phyloP scores from a whole-genome alignment of 2,888 invertebrate genomes.

The Steromphala cineraria region DNA sequence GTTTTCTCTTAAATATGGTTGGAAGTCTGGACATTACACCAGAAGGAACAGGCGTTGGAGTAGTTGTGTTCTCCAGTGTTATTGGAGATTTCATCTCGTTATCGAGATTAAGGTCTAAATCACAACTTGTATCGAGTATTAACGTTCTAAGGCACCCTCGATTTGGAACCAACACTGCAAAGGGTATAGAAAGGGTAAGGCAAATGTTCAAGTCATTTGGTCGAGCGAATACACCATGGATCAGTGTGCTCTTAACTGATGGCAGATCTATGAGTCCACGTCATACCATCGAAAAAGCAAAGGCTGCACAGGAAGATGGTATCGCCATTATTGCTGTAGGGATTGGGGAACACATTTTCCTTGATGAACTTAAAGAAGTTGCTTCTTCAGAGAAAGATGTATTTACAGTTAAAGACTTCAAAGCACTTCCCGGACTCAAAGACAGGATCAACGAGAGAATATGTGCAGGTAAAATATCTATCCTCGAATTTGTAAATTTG shows the following conservation, averaged over 20 bases:
- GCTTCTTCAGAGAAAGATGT: conserved; percentile 49
- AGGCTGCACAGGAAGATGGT: conserved; percentile 42
- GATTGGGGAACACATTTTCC: conserved; percentile 49
- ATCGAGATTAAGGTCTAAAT: conserved; percentile 51
- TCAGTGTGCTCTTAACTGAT: conserved; percentile 62
- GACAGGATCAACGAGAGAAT: conserved; percentile 53
- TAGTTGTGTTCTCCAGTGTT: conserved; percentile 55
- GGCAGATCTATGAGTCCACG: conserved; percentile 55
- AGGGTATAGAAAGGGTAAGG: conserved; percentile 45
- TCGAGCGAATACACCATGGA: conserved; percentile 47
- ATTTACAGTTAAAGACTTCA: conserved; percentile 59
- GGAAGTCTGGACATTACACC: conserved; percentile 26
- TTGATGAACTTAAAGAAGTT: conserved; percentile 54
- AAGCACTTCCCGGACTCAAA: conserved; percentile 49
- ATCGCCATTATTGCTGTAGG: conserved; percentile 61
- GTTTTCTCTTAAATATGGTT: conserved; percentile 58
- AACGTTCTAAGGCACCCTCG: conserved; percentile 37
- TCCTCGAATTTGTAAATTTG: too few species aligned
- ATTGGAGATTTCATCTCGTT: conserved; percentile 54
- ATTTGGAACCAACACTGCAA: conserved; percentile 62
- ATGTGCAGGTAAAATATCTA: conserved; percentile 51
- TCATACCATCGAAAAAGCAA: conserved; percentile 49
- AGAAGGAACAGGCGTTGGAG: conserved; percentile 34
- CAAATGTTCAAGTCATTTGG: conserved; percentile 45
- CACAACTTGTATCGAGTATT: background rate